Evolutionary conservation across 2,797 vertebrate species (phyloP).

Genomic region (Schizopygopsis pylzovi): DNA sequence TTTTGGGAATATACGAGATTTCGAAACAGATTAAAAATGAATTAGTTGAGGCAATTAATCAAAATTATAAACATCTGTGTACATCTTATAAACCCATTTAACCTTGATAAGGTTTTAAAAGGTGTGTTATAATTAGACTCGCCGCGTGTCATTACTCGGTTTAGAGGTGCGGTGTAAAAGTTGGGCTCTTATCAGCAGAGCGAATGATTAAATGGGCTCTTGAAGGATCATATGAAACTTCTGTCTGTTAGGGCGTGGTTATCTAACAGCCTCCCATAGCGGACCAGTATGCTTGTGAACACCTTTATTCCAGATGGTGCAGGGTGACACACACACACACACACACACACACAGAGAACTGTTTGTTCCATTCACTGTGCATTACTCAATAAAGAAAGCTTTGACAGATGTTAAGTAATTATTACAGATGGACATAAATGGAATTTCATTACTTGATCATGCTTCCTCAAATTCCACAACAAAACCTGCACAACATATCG

Average conservation of each 20-base stretch:
- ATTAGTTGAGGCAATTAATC: constrained; percentile 44
- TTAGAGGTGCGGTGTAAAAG: constrained; percentile 25
- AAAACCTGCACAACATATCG: constrained; percentile 29
- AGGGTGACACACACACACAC: constrained; percentile 69
- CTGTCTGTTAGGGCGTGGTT: constrained; percentile 46
- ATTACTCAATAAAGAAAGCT: constrained; percentile 71
- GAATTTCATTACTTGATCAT: constrained; percentile 18
- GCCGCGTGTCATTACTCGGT: constrained; percentile 8
- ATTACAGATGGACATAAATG: constrained; percentile 66
- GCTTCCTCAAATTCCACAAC: constrained; percentile 11
- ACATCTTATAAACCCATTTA: constrained; percentile 47
- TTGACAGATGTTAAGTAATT: constrained; percentile 81
- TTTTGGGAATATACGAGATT: constrained; percentile 23
- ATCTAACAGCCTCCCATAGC: constrained; percentile 67
- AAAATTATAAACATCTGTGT: constrained; percentile 51
- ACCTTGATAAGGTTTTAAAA: constrained; percentile 45
- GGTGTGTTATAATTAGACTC: constrained; percentile 40
- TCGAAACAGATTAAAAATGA: constrained; percentile 36
- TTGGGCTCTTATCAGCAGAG: constrained; percentile 42
- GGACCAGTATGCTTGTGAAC: constrained; percentile 73
- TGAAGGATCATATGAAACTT: constrained; percentile 51
- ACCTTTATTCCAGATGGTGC: constrained; percentile 80
- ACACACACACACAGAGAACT: constrained; percentile 34
- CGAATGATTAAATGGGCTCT: constrained; percentile 44
- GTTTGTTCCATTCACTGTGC: constrained; percentile 38